Base-by-base conservation (phyloP, 2,888 invertebrate species). In the Tenthredo notha region DNA sequence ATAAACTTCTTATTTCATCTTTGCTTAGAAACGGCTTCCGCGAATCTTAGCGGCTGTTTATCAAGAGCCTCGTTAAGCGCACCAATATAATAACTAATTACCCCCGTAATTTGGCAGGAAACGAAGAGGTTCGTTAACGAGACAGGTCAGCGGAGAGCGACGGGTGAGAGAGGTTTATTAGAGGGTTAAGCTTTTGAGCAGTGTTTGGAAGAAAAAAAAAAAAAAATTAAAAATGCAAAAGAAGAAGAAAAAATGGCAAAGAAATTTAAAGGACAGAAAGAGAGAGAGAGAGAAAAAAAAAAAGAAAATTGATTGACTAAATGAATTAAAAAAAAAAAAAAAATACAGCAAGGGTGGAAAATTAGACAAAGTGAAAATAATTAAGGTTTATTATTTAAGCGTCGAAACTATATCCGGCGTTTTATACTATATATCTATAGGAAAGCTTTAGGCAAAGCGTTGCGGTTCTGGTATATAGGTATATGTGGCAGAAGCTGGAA, bases 61-160 rank as follows among this genome's bases (percentile, higher is more conserved):
- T 80, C 58, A 80, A 80, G 78, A 80, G 78, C 21, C 78, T 80
- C 78, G 78, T 80, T 80, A 61, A 37, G 78, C 58, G 37, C 61
- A 33, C 78, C 78, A 40, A 80, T 80, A 80, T 80, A 80, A 80
- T 80, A 80, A 80, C 78, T 80, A 80, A 80, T 80, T 80, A 61
- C 61, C 61, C 78, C 40, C 58, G 61, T 80, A 80, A 80, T 80
- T 80, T 80, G 58, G 61, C 78, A 61, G 18, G 33, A 40, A 80
- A 80, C 61, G 58, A 80, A 80, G 78, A 80, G 78, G 37, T 61
- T 80, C 78, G 78, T 80, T 80, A 80, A 80, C 61, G 58, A 80
- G 78, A 61, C 78, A 80, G 61, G 40, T 37, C 40, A 37, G 58
- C 15, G 33, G 40, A 18, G 78, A 58, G 61, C 15, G 78, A 61